Evolutionary conservation across 2,113 vertebrate genomes (phyloP).

Genomic region (Pedionomus torquatus): DNA sequence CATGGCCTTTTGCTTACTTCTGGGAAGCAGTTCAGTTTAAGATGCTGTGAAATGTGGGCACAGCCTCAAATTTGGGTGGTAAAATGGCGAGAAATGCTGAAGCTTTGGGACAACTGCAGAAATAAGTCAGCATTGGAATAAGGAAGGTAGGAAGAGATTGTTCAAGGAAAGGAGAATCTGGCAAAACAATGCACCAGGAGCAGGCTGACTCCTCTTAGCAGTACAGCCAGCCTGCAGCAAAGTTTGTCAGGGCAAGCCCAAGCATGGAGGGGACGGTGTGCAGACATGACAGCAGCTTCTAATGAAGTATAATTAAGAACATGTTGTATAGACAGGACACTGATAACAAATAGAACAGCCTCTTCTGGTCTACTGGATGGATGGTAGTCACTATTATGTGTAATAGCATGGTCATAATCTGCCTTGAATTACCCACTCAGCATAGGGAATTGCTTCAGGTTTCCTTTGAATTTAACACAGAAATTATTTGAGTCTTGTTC

Average conservation of each 20-base stretch:
- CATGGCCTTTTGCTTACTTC: neutral
- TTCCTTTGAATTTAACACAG: neutral
- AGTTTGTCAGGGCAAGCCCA: neutral
- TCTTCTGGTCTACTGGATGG: neutral
- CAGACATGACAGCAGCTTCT: neutral
- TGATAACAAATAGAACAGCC: neutral
- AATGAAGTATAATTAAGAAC: neutral
- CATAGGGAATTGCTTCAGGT: neutral
- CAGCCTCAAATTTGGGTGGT: neutral
- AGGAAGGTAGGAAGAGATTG: neutral
- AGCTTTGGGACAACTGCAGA: neutral
- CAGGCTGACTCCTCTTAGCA: neutral
- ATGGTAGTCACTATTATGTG: neutral
- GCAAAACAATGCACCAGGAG: neutral
- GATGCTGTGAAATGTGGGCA: neutral
- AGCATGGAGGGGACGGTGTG: neutral
- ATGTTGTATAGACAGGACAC: neutral
- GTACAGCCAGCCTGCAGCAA: neutral
- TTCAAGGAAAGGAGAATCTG: neutral
- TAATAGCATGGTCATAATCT: neutral
- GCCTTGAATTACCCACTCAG: neutral
- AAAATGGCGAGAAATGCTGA: neutral
- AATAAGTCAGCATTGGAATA: neutral
- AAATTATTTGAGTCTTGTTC: neutral
- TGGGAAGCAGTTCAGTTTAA: neutral